Base-by-base conservation (phyloP, 2,888 invertebrate species). In the Ceriagrion tenellum region DNA sequence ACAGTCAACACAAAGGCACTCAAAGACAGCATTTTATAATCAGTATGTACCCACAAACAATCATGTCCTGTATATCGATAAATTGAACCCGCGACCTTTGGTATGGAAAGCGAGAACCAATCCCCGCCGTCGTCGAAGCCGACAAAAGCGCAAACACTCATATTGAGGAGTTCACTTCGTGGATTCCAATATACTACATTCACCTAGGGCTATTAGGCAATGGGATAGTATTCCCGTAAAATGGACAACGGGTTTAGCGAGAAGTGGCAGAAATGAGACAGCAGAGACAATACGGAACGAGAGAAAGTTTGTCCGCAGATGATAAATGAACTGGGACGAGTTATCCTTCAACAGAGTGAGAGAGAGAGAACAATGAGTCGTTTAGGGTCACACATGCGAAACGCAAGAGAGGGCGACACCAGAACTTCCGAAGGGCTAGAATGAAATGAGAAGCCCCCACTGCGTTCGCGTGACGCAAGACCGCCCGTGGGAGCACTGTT, bases 241-340 rank as follows among this genome's bases (percentile, higher is more conserved):
- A 81, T 35, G 13, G 35, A 81, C 81, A 35, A 35, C 35, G 35
- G 35, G 30, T 81, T 81, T 35, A 35, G 81, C 18, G 81, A 35
- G 35, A 69, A 69, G 69, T 69, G 69, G 69, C 69, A 69, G 69
- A 81, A 35, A 81, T 81, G 81, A 35, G 81, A 81, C 81, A 81
- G 81, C 81, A 16, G 3, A 81, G 81, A 81, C 81, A 81, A 81
- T 81, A 81, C 30, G 81, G 81, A 35, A 35, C 81, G 81, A 81
- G 81, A 35, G 81, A 81, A 81, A 81, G 81, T 81, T 35, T 35
- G 81, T 35, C 81, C 81, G 30, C 26, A 30, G 81, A 81, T 81
- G 81, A 81, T 81, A 81, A 81, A 81, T 81, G 81, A 81, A 81
- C 81, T 81, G 81, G 81, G 81, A 81, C 81, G 81, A 81, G 81